Evolutionary conservation across 2,797 vertebrate species (phyloP).

Genomic region (Meda fulgida): DNA sequence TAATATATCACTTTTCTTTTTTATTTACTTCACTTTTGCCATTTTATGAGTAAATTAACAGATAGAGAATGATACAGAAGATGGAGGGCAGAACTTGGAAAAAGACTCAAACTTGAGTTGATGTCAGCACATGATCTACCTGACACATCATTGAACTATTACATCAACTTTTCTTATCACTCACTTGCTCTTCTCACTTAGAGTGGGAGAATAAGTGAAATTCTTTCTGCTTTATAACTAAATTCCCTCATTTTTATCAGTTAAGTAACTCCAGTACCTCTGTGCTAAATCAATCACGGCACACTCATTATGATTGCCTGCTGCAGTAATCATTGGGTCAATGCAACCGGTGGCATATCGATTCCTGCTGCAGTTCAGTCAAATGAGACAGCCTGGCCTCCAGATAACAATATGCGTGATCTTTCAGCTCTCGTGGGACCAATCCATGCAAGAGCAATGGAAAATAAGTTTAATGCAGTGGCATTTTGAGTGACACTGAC

Average conservation of each 20-base stretch:
- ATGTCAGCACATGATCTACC: neutral
- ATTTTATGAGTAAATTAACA: neutral
- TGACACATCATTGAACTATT: neutral
- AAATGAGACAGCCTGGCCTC: slow-evolving; percentile 49
- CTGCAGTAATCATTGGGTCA: slow-evolving; percentile 45
- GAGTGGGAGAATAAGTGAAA: neutral
- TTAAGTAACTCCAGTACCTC: slow-evolving; percentile 29
- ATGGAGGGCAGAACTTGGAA: neutral
- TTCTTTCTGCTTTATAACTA: slow-evolving; percentile 10
- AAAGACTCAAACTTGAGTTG: neutral
- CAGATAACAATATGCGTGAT: slow-evolving; percentile 41
- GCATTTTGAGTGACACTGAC: slow-evolving; percentile 48
- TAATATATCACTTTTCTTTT: too few species aligned
- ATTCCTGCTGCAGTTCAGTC: slow-evolving; percentile 40
- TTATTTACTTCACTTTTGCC: too few species aligned
- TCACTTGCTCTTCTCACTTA: neutral
- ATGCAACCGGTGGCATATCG: slow-evolving; percentile 46
- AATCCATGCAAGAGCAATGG: slow-evolving; percentile 34
- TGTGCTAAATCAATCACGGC: slow-evolving; percentile 44
- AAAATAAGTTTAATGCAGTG: slow-evolving; percentile 44
- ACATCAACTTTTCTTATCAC: neutral
- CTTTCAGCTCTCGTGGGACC: slow-evolving; percentile 19
- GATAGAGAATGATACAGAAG: neutral
- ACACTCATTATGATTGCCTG: slow-evolving; percentile 38
- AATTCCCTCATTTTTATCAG: slow-evolving; percentile 12